These are phyloP conservation scores for Folsomia candida DNA, from an alignment of 2,888 invertebrate species.

Conservation along the genomic window DNA sequence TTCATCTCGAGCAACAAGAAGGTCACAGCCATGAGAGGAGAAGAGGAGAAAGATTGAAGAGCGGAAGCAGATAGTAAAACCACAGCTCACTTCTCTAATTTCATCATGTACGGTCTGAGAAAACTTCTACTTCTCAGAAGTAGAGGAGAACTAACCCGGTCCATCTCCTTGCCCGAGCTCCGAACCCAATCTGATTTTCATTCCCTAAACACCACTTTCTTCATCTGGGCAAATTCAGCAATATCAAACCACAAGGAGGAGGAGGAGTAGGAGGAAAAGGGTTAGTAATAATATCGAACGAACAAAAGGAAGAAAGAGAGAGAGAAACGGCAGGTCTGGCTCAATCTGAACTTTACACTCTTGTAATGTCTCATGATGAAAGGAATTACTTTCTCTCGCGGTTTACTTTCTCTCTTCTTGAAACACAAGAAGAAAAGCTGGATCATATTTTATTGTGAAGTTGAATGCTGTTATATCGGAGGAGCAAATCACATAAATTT, in stretches of 20 bases:
- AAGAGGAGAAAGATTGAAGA: not conserved
- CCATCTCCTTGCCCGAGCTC: conserved; percentile 1
- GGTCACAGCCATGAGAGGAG: not conserved
- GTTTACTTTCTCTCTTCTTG: too few relatives aligned
- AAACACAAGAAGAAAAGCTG: too few relatives aligned
- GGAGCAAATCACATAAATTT: too few relatives aligned
- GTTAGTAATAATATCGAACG: not conserved
- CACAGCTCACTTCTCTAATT: conserved; percentile 14
- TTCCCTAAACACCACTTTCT: conserved; percentile 11
- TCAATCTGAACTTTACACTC: not conserved
- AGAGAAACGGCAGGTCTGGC: not conserved
- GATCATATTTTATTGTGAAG: too few relatives aligned
- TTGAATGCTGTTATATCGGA: too few relatives aligned
- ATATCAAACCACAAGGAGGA: not conserved
- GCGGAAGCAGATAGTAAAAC: conserved; percentile 2
- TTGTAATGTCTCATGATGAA: not conserved
- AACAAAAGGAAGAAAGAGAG: not conserved
- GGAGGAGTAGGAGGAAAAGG: too few relatives aligned
- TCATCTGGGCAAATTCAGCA: not conserved
- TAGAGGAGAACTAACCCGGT: not conserved
- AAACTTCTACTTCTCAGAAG: not conserved
- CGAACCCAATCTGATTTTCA: conserved; percentile 3
- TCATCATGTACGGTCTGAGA: conserved; percentile 1
- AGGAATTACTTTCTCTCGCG: not conserved
- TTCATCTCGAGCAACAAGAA: not conserved